phyloP scores from a whole-genome alignment of 2,113 vertebrate species.

The Cryptomyrus ogoouensis region DNA sequence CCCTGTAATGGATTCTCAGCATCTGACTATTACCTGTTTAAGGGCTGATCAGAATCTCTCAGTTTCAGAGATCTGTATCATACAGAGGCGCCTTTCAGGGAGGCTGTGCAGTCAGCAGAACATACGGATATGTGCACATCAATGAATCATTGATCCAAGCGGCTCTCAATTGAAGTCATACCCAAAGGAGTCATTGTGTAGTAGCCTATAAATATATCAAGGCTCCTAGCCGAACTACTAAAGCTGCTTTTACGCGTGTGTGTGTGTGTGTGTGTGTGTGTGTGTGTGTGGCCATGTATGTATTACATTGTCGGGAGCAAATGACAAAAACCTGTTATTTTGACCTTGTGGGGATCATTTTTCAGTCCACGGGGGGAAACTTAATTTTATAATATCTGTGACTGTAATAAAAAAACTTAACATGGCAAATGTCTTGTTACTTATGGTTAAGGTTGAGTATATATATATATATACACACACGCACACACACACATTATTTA shows the following conservation, averaged over 20 bases:
- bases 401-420: too few species aligned
- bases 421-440: too few species aligned
- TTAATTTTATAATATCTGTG: too few species aligned
- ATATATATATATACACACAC: too few species aligned
- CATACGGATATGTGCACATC: background rate
- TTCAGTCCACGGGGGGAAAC: too few species aligned
- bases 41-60: background rate
- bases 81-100: background rate
- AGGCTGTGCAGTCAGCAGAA: background rate
- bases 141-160: constrained; percentile 13
- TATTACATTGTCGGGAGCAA: too few species aligned
- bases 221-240: background rate
- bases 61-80: background rate
- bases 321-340: too few species aligned
- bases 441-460: too few species aligned
- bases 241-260: background rate
- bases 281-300: too few species aligned
- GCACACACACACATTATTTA: too few species aligned
- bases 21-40: background rate
- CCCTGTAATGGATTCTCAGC: background rate
- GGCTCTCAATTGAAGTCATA: background rate
- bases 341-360: too few species aligned
- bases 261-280: background rate
- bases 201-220: background rate
- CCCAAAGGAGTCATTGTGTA: background rate